These are phyloP conservation scores for Bellardia bayeri DNA, from an alignment of 2,888 invertebrate species.

Conservation along the genomic window DNA sequence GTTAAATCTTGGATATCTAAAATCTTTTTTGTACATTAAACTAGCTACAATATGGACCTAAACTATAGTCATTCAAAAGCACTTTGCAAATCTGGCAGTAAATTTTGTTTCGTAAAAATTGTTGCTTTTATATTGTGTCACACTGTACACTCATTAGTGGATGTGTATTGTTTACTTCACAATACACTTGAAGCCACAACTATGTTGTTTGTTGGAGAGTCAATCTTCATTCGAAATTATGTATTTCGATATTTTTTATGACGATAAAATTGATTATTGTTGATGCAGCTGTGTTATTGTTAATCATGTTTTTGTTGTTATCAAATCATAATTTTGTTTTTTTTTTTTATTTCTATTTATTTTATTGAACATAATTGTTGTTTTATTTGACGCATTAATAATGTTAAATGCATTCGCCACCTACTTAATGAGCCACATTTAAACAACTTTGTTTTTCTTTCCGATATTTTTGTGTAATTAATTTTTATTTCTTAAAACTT, in stretches of 20 bases:
- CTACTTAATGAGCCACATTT: constrained; percentile 24
- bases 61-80: too few relatives aligned
- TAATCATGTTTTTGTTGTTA: constrained; percentile 34
- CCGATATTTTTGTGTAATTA: not conserved
- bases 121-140: too few relatives aligned
- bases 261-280: constrained; percentile 12
- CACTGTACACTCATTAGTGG: too few relatives aligned
- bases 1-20: too few relatives aligned
- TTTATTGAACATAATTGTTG: constrained; percentile 4
- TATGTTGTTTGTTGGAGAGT: not conserved
- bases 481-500: not conserved
- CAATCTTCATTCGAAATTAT: constrained; percentile 21
- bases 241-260: not conserved
- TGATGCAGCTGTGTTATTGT: constrained; percentile 23
- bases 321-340: constrained; percentile 38
- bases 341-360: not conserved
- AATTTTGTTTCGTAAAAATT: too few relatives aligned
- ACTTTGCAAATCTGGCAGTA: too few relatives aligned
- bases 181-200: not conserved
- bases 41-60: too few relatives aligned
- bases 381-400: not conserved
- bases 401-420: constrained; percentile 47
- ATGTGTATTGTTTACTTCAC: too few relatives aligned
- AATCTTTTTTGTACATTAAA: too few relatives aligned
- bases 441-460: constrained; percentile 12